phyloP scores from a whole-genome alignment of 1,140 invertebrate species.

The Drosophila grimshawi region DNA sequence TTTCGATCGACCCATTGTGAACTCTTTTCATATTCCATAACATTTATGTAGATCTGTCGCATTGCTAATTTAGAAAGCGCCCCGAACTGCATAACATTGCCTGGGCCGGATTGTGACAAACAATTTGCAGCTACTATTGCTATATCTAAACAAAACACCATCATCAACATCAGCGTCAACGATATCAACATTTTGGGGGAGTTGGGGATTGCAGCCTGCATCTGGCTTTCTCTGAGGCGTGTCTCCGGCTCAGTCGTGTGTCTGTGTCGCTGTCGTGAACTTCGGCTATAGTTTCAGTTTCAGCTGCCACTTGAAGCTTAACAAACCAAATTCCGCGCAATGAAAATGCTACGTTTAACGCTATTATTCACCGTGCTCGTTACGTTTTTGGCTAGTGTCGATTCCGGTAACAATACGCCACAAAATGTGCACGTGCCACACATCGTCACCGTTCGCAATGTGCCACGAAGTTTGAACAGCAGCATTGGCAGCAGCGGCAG shows the following conservation, averaged over 20 bases:
- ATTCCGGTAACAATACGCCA: slow-evolving; percentile 65
- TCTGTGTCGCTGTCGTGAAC: slow-evolving; percentile 45
- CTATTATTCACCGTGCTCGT: slow-evolving; percentile 53
- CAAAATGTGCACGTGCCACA: slow-evolving; percentile 13
- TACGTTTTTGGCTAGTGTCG: slow-evolving; percentile 66
- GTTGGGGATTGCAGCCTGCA: slow-evolving; percentile 12
- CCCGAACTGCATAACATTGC: slow-evolving; percentile 46
- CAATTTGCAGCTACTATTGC: slow-evolving; percentile 17
- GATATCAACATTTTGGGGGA: neutral
- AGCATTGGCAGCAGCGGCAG: slow-evolving; percentile 29
- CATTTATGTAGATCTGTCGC: slow-evolving; percentile 25
- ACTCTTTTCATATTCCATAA: slow-evolving; percentile 38
- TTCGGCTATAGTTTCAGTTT: slow-evolving; percentile 14
- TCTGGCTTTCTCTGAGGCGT: slow-evolving; percentile 41
- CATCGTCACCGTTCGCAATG: slow-evolving; percentile 15
- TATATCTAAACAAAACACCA: too few relatives aligned
- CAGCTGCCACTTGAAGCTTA: slow-evolving; percentile 46
- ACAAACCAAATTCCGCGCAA: slow-evolving; percentile 27
- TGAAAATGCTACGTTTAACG: slow-evolving; percentile 67
- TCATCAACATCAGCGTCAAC: neutral
- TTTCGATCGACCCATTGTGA: slow-evolving; percentile 33
- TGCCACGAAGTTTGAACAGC: slow-evolving; percentile 35
- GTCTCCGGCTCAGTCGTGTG: slow-evolving; percentile 28
- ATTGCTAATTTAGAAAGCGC: slow-evolving; percentile 76
- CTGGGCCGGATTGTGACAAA: slow-evolving; percentile 22